phyloP scores from a whole-genome alignment of 2,797 vertebrate species.

The Chelmon rostratus region DNA sequence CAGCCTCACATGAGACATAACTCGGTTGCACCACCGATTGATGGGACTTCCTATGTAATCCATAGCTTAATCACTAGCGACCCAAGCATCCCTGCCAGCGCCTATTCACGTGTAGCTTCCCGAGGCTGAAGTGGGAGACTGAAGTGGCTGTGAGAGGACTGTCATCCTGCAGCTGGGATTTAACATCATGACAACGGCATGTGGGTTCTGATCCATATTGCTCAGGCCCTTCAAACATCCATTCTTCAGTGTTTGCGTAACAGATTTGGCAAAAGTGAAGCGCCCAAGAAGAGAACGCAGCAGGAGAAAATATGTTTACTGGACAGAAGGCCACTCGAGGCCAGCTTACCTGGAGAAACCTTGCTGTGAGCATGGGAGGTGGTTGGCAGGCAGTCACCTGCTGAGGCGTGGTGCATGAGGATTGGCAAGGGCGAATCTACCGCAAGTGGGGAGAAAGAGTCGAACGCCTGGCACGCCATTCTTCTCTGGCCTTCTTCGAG shows the following conservation, averaged over 20 bases:
- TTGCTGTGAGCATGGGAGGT: conserved; percentile 93
- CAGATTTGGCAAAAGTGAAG: background rate
- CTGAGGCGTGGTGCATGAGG: conserved; percentile 94
- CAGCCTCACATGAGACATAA: background rate
- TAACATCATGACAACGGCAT: conserved; percentile 9
- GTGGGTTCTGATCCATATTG: background rate
- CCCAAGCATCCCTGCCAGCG: background rate
- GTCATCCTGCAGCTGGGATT: conserved; percentile 6
- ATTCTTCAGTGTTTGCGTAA: background rate
- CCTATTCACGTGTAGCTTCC: background rate
- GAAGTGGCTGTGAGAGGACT: background rate
- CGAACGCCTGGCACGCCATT: conserved; percentile 97
- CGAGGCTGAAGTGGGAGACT: conserved; percentile 2
- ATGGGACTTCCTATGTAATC: conserved; percentile 5
- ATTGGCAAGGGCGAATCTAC: conserved; percentile 92
- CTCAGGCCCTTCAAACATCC: background rate
- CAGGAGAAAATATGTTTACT: background rate
- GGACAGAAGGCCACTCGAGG: background rate
- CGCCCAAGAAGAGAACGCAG: background rate
- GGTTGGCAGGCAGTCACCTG: conserved; percentile 91
- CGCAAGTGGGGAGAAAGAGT: conserved; percentile 91
- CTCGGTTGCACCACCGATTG: background rate
- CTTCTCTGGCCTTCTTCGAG: conserved; percentile 47
- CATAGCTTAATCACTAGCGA: background rate
- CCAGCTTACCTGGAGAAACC: conserved; percentile 88